Base-by-base conservation (phyloP, 2,113 vertebrate genomes). In the Amia ocellicauda region DNA sequence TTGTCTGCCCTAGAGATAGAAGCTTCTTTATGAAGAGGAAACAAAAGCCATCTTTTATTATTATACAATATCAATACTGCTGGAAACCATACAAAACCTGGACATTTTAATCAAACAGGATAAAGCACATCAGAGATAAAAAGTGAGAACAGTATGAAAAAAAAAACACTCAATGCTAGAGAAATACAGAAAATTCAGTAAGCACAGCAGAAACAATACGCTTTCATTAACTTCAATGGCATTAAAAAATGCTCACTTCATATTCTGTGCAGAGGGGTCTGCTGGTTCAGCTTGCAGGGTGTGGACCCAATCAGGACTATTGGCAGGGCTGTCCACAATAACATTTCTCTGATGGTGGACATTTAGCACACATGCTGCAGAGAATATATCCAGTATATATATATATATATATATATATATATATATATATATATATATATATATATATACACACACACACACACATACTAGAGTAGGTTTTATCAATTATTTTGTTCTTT, bases 21-120 rank as follows among this genome's bases (percentile, higher is more conserved):
- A 50, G 20, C 54, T 50, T 64, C 42, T 58, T 57, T 57, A 36
- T 51, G 43, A n/a, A 47, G 4, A 47, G 19, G 10, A 8, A 36
- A 51, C 54, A 66, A 59, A 51, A 19, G 51, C 26, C 26, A 27
- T 17, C 27, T 45, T 65, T 65, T 65, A 45, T 36, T 13, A 23
- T 65, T 7, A 52, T n/a, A 20, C 26, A 64, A 29, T 57, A 47
- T 64, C 42, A 47, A 26, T 19, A 9, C 3, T 3, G 24, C 24
- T 43, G 24, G 40, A 45, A 40, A 24, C 56, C 16, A 58, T 41
- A 58, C 41, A 56, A 54, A 51, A n/a, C 3, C 8, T 4, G 7
- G 24, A 45, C n/a, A 29, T 57, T 64, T 57, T 57, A 42, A 49
- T 47, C 27, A n/a, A 9, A 17, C 19, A 57, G 45, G 11, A 58